A percentile compares a stretch with the other conserved stretches of the same genome.
phyloP scores from a whole-genome alignment of 1,140 invertebrate species.

The Tigriopus japonicus region DNA sequence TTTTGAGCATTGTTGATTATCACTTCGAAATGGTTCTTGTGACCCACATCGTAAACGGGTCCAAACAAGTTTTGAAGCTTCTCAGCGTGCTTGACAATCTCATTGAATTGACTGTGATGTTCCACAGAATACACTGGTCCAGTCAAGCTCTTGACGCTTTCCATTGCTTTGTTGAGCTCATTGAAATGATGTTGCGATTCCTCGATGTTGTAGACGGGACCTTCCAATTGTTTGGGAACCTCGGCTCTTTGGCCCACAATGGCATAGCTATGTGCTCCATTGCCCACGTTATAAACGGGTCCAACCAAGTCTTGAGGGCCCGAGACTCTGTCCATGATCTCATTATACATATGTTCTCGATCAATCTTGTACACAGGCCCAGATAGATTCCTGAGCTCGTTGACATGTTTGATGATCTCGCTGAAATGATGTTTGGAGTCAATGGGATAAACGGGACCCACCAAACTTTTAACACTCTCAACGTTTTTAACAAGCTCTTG shows the following conservation, averaged over 20 bases:
- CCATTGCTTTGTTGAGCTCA: slow-evolving; percentile 3
- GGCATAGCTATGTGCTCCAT: neutral
- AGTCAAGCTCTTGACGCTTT: neutral
- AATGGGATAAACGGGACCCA: neutral
- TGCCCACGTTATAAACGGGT: slow-evolving; percentile 5
- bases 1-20: slow-evolving; percentile 4
- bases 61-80: slow-evolving; percentile 11
- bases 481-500: slow-evolving; percentile 3
- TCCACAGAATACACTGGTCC: neutral
- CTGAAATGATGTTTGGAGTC: slow-evolving; percentile 8
- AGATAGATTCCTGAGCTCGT: neutral
- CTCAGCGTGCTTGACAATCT: slow-evolving; percentile 4
- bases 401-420: slow-evolving; percentile 1
- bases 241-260: too few relatives aligned
- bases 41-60: slow-evolving; percentile 8
- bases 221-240: neutral
- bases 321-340: neutral
- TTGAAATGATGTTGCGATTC: slow-evolving; percentile 11
- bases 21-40: slow-evolving; percentile 3
- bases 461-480: slow-evolving; percentile 5
- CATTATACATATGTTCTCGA: slow-evolving; percentile 1
- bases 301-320: slow-evolving; percentile 3
- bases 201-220: slow-evolving; percentile 11
- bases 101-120: neutral
- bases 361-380: slow-evolving; percentile 1